Evolutionary conservation across 1,140 invertebrate genomes (phyloP).

Genomic region (Thereuonema tuberculata): DNA sequence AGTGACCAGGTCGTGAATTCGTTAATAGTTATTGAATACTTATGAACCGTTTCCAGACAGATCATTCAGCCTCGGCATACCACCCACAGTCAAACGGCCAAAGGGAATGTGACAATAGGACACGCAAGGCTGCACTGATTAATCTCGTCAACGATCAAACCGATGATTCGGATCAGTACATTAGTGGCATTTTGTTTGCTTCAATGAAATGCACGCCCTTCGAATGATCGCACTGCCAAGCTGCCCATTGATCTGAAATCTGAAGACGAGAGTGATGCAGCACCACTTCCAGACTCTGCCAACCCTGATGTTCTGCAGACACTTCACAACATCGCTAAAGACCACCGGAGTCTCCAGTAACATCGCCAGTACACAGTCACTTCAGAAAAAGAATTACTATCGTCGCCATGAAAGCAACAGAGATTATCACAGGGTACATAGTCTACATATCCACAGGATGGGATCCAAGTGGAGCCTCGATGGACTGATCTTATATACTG

Average conservation of each 20-base stretch:
- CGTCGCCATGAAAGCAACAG: conserved; percentile 5
- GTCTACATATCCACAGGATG: conserved; percentile 1
- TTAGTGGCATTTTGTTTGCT: conserved; percentile 2
- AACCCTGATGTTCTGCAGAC: not conserved
- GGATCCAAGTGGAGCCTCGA: conserved; percentile 1
- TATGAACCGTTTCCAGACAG: conserved; percentile 7
- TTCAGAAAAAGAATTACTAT: conserved; percentile 7
- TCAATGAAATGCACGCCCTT: conserved; percentile 8
- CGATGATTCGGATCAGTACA: conserved; percentile 2
- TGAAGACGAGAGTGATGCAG: not conserved
- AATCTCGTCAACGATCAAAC: conserved; percentile 7
- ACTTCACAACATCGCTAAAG: not conserved
- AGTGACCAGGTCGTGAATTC: not conserved
- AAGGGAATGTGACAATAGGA: no score
- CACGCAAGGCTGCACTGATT: not conserved
- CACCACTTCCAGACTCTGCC: not conserved
- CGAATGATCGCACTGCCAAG: not conserved
- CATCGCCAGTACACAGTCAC: not conserved
- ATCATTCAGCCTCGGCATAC: no score
- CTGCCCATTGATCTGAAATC: not conserved
- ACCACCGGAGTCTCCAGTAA: not conserved
- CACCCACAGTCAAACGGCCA: no score
- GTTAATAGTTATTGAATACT: not conserved
- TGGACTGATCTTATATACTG: not conserved
- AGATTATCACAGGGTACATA: not conserved